A percentile compares a stretch with the other conserved stretches of the same genome.
Evolutionary conservation across 53 echinoderm and acorn worm species (phyloP).

Genomic region (Antedon mediterranea): DNA sequence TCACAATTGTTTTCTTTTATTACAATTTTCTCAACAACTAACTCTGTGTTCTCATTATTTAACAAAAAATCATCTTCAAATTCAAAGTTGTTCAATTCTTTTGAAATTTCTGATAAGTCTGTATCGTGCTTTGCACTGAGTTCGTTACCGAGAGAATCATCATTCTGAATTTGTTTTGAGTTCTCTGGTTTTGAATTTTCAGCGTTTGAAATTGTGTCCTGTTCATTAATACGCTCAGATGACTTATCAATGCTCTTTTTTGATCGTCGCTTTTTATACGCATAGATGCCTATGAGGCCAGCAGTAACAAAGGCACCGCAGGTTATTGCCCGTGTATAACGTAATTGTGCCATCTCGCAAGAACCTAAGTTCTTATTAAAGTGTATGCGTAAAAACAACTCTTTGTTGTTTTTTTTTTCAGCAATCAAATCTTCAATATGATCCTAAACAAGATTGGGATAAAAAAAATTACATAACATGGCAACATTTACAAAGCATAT

Average conservation of each 20-base stretch:
- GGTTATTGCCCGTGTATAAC: slow-evolving; percentile 66
- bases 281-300: slow-evolving; percentile 60
- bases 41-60: no score
- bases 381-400: no score
- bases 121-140: not conserved
- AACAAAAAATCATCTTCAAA: not conserved
- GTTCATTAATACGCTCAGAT: not conserved
- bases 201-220: slow-evolving; percentile 1
- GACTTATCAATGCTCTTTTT: not conserved
- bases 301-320: slow-evolving; percentile 68
- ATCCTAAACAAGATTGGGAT: no score
- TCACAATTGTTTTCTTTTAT: no score
- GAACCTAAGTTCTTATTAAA: no score
- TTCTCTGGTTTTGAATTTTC: slow-evolving; percentile 7
- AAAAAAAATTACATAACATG: no score
- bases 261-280: slow-evolving; percentile 30
- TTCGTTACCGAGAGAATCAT: not conserved
- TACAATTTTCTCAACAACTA: no score
- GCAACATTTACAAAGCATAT: no score
- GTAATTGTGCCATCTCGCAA: slow-evolving; percentile 72
- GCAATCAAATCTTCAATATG: no score
- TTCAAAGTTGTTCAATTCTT: not conserved
- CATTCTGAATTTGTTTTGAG: slow-evolving; percentile 8
- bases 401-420: no score
- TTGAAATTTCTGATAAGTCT: not conserved